A percentile compares a stretch with the other conserved stretches of the same genome.
phyloP scores from a whole-genome alignment of 1,140 invertebrate species.

The Phymorhynchus buccinoides region DNA sequence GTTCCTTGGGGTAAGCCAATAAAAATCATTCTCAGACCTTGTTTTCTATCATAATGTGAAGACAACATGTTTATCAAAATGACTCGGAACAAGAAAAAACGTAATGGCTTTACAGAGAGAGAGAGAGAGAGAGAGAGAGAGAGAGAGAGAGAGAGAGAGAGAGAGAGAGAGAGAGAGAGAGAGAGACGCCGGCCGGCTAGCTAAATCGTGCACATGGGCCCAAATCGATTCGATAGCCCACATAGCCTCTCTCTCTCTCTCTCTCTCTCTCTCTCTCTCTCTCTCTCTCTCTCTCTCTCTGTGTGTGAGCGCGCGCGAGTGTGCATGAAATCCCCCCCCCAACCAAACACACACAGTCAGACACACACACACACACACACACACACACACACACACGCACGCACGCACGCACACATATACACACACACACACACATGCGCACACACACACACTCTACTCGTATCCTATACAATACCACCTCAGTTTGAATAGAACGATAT shows the following conservation, averaged over 20 bases:
- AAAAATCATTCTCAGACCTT: no score
- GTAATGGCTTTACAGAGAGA: background rate
- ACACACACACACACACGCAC: background rate
- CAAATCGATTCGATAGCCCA: background rate
- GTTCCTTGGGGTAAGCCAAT: no score
- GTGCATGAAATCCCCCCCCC: background rate
- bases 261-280: background rate
- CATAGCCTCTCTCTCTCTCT: background rate
- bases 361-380: background rate
- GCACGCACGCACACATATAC: background rate
- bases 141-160: conserved; percentile 18
- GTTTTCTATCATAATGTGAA: no score
- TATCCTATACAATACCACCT: no score
- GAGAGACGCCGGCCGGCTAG: background rate
- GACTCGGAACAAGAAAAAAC: no score
- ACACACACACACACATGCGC: background rate
- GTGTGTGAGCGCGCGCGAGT: background rate
- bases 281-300: background rate
- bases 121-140: conserved; percentile 2
- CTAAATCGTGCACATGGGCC: background rate
- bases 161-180: background rate
- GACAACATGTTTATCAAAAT: no score
- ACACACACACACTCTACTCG: no score
- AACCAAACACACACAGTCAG: background rate
- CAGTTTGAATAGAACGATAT: no score